Conservation (phyloP, 2,888 invertebrate genomes). For the Koerneria pararmatus region DNA sequence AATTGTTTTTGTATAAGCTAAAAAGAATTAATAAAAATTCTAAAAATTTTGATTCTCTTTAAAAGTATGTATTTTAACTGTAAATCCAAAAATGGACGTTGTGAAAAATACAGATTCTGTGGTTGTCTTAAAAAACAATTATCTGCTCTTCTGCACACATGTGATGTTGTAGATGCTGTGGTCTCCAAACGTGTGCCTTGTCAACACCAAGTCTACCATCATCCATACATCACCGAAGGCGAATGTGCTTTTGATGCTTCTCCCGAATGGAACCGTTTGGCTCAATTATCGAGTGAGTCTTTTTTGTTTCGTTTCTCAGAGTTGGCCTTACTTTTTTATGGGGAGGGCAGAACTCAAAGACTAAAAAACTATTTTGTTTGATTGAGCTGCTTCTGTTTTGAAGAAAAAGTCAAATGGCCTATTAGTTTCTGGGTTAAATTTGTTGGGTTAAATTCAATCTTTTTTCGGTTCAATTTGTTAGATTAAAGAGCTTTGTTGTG, state of each 20-base stretch:
- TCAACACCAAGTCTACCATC: conserved; percentile 48
- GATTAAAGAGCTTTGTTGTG: too few relatives aligned
- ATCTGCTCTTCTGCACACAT: too few relatives aligned
- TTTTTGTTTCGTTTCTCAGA: too few relatives aligned
- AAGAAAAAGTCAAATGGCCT: not conserved
- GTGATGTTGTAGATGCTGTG: conserved; percentile 49
- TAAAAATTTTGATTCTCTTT: too few relatives aligned
- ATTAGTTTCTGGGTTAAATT: too few relatives aligned
- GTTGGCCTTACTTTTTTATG: not conserved
- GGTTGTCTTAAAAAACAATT: not conserved
- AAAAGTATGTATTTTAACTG: not conserved
- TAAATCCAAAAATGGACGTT: not conserved
- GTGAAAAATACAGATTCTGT: not conserved
- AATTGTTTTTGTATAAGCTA: too few relatives aligned
- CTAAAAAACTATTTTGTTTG: too few relatives aligned
- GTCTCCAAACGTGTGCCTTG: conserved; percentile 55
- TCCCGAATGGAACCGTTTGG: conserved; percentile 56
- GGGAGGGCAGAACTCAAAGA: too few relatives aligned
- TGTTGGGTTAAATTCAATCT: too few relatives aligned
- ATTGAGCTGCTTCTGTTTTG: not conserved
- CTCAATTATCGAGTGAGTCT: conserved; percentile 51
- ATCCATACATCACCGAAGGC: conserved; percentile 53
- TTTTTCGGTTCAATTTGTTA: too few relatives aligned
- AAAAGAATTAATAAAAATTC: too few relatives aligned
- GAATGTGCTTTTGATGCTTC: conserved; percentile 54